Evolutionary conservation across 2,888 invertebrate species (phyloP), one percentile per base, ranked within the genome.

Genomic region (Anticlea derivata): DNA sequence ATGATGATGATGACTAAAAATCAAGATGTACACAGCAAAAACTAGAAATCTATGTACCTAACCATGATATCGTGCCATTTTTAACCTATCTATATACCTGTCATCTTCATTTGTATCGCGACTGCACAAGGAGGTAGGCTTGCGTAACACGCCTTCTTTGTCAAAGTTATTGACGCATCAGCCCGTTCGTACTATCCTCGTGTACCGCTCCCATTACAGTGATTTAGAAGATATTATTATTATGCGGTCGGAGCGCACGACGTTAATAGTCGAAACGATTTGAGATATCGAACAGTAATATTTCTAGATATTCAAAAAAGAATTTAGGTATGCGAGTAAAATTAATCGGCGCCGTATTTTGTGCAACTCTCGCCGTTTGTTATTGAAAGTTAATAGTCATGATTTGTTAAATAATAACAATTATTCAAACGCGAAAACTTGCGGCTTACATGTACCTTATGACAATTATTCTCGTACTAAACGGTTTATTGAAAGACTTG

Each of bases 151-250:
- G n/a, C n/a, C n/a, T n/a, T n/a, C n/a, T n/a, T n/a, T n/a, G n/a
- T n/a, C n/a, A n/a, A n/a, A n/a, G n/a, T n/a, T n/a, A n/a, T n/a
- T n/a, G n/a, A n/a, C 17, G 17, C 17, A 3, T 3, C 17, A 4
- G 17, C 17, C 4, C 17, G 4, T 17, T 17, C 4, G n/a, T 22
- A 45, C 39, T 51, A n/a, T 13, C 37, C 37, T 27, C 38, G 34
- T 52, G 43, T 48, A 23, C 8, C 17, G 6, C 26, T 23, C 10
- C 35, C 26, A 29, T 60, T 24, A 40, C 49, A 55, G 62, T 70
- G 68, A 71, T 72, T 75, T 73, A 70, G 57, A 65, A 57, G 65
- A 71, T 70, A 72, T 72, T 68, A 72, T 72, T 68, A 68, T 67
- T 52, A 65, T 61, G 69, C 66, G 67, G 66, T 70, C 54, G 58